Evolutionary conservation across 2,113 vertebrate genomes (phyloP), one percentile per base, ranked within the genome.

Genomic region (Gallinago jamesoni): DNA sequence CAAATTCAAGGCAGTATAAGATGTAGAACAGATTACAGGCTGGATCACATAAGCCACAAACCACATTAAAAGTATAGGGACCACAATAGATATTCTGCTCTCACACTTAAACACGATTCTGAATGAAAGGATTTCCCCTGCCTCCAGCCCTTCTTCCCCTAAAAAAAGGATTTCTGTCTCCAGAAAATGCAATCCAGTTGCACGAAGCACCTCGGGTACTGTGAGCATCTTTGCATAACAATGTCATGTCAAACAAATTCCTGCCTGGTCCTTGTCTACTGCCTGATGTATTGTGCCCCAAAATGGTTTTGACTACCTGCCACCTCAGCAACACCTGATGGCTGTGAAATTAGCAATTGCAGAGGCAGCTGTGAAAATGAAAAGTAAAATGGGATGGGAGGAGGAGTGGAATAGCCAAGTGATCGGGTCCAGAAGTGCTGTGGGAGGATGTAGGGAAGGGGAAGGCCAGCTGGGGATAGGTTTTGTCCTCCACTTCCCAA

Each of bases 301-400:
- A 94, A 96, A 81, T 7, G 69, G 33, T 96, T 91, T 94, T 97
- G 95, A 96, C 91, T 96, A 86, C 86, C 87, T 92, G 94, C 87
- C 75, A 87, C 92, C 93, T 95, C 77, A 68, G 85, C 67, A 95
- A 43, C 89, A 94, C 90, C 89, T 19, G 47, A 67, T 73, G 86
- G 92, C 91, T 96, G 52, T 84, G 81, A 94, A 97, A 91, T 95
- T 89, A 95, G 57, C 94, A 92, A 94, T 94, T 92, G 89, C 84
- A 94, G 80, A 95, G 93, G 95, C 95, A 97, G 89, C 93, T 94
- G 95, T 82, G 91, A 90, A 95, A 93, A 97, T 96, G 81, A 85
- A 73, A 95, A 90, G 90, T 72, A 92, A 78, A 95, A 73, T 47
- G 45, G 74, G 60, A 52, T 47, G 68, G 55, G 53, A 45, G 45